These are phyloP conservation scores for Nicator chloris DNA, from an alignment of 2,113 vertebrate genomes.

Conservation along the genomic window DNA sequence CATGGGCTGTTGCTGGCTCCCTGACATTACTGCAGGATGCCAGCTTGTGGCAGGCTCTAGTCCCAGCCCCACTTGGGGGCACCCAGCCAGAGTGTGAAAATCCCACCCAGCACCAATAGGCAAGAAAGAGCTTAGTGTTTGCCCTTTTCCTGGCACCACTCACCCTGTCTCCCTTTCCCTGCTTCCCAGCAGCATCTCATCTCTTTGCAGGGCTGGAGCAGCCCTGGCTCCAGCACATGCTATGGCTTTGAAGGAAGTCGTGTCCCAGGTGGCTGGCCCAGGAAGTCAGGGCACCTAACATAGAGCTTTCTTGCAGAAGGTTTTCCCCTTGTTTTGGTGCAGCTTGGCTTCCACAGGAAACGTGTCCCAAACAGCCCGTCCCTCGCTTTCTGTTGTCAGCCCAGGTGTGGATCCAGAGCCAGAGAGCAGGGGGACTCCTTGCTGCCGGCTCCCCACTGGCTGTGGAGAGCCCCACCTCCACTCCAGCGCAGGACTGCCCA, in stretches of 20 bases:
- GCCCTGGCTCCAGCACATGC: background rate
- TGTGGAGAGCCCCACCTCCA: background rate
- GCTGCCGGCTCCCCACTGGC: background rate
- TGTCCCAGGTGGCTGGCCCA: background rate
- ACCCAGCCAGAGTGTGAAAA: background rate
- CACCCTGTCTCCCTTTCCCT: background rate
- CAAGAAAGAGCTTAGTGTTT: background rate
- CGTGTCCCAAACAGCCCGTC: background rate
- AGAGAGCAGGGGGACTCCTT: background rate
- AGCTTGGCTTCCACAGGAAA: conserved; percentile 30
- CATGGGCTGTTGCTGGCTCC: background rate
- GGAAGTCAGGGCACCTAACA: background rate
- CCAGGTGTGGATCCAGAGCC: background rate
- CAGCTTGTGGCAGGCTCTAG: background rate
- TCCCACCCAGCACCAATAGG: background rate
- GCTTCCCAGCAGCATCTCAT: background rate
- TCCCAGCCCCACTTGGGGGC: background rate
- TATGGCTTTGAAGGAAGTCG: background rate
- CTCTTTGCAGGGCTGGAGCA: background rate
- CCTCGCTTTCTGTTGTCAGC: background rate
- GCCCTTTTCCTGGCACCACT: background rate
- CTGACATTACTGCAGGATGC: background rate
- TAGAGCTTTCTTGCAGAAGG: background rate
- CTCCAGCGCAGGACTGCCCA: accelerated
- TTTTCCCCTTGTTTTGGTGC: background rate